Evolutionary conservation across 2,888 invertebrate genomes (phyloP).

Genomic region (Thereva unica): DNA sequence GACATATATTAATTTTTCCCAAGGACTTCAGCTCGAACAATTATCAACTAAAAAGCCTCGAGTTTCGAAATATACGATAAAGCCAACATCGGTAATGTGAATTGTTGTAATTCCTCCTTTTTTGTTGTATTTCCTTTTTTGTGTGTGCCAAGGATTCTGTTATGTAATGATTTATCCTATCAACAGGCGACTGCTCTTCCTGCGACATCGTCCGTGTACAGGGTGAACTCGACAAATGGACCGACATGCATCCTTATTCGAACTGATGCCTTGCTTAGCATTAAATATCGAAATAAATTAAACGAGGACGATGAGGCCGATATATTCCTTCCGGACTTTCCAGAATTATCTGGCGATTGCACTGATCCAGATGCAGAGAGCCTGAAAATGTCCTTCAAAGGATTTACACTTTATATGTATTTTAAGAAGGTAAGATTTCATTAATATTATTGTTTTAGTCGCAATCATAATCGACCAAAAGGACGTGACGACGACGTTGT

Average conservation of each 20-base stretch:
- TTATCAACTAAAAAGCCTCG: slow-evolving; percentile 68
- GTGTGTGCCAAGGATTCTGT: slow-evolving; percentile 22
- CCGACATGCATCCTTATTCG: slow-evolving; percentile 79
- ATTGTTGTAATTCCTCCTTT: background rate
- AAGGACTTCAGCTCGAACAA: slow-evolving; percentile 62
- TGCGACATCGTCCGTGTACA: slow-evolving; percentile 65
- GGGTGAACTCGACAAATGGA: slow-evolving; percentile 70
- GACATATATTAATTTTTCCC: slow-evolving; percentile 45
- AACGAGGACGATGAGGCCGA: slow-evolving; percentile 70
- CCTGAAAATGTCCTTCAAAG: slow-evolving; percentile 74
- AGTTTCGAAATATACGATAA: slow-evolving; percentile 68
- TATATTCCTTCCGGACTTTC: slow-evolving; percentile 75
- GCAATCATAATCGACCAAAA: too few relatives aligned
- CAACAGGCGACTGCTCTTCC: slow-evolving; percentile 53
- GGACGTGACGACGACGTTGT: too few relatives aligned
- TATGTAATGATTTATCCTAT: slow-evolving; percentile 24
- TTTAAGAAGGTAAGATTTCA: slow-evolving; percentile 73
- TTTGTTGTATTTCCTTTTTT: slow-evolving; percentile 12
- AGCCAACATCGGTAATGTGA: slow-evolving; percentile 51
- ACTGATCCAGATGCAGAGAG: slow-evolving; percentile 74
- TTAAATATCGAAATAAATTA: slow-evolving; percentile 71
- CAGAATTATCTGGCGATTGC: slow-evolving; percentile 74
- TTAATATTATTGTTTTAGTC: too few relatives aligned
- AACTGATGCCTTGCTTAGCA: slow-evolving; percentile 75
- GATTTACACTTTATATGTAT: slow-evolving; percentile 73